Percentiles rank a stretch among this genome's conserved stretches.
These are phyloP conservation scores for Rhinolophus sinicus DNA, from an alignment of 2,113 vertebrate species.

Conservation along the genomic window DNA sequence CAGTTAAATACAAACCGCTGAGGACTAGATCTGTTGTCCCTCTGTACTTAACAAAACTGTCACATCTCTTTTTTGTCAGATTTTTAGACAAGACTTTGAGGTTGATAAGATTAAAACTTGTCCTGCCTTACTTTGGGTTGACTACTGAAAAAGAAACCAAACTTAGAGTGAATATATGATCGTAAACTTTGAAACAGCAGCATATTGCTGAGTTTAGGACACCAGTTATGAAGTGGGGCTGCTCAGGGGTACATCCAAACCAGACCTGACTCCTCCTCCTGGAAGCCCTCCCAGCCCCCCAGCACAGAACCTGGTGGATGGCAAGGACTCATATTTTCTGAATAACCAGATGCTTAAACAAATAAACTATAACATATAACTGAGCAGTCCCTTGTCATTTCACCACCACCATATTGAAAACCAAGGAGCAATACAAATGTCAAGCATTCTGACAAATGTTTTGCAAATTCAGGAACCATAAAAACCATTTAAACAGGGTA, in stretches of 20 bases:
- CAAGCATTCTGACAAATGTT: background rate
- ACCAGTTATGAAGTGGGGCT: background rate
- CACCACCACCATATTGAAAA: background rate
- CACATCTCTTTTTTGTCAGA: background rate
- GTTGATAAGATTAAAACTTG: background rate
- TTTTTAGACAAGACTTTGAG: background rate
- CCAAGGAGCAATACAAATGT: accelerated
- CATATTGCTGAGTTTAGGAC: background rate
- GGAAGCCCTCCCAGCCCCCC: too few relatives aligned
- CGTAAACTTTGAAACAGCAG: background rate
- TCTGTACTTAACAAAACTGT: background rate
- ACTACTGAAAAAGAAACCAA: background rate
- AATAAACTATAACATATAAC: background rate
- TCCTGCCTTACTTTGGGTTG: background rate
- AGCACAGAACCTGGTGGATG: too few relatives aligned
- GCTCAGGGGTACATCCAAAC: too few relatives aligned
- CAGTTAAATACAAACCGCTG: background rate
- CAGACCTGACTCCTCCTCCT: background rate
- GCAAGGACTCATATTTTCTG: background rate
- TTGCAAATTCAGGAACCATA: background rate
- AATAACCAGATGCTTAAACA: background rate
- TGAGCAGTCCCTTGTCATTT: background rate
- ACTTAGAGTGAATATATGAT: background rate
- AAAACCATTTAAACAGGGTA: background rate
- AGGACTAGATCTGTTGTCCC: background rate